These are phyloP conservation scores for Dasypus novemcinctus DNA, from an alignment of 2,113 vertebrate genomes.

Conservation along the genomic window DNA sequence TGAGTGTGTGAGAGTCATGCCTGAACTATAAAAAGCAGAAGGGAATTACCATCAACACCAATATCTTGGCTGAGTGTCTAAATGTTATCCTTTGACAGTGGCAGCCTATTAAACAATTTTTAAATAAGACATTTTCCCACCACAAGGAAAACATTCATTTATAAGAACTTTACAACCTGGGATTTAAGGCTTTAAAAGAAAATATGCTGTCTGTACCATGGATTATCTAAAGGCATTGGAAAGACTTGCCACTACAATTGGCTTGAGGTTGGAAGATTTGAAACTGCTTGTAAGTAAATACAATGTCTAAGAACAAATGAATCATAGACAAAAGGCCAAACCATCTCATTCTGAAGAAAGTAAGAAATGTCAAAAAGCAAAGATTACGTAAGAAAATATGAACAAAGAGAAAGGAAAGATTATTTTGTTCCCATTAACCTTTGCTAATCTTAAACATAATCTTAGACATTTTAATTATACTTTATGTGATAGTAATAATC, in stretches of 20 bases:
- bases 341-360: constrained; percentile 22
- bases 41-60: not conserved
- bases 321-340: constrained; percentile 33
- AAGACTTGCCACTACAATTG: not conserved
- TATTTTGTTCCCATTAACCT: not conserved
- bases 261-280: not conserved
- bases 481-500: not conserved
- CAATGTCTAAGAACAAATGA: constrained; percentile 40
- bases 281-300: constrained; percentile 23
- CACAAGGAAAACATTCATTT: constrained; percentile 48
- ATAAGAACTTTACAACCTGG: not conserved
- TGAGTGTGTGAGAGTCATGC: constrained; percentile 35
- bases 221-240: constrained; percentile 38
- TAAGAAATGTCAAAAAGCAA: constrained; percentile 16
- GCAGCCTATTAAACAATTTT: constrained; percentile 51
- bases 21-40: constrained; percentile 24
- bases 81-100: constrained; percentile 23
- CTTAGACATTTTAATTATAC: not conserved
- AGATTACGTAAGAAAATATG: not conserved
- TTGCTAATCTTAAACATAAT: not conserved
- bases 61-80: not conserved
- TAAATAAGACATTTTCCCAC: constrained; percentile 62
- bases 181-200: constrained; percentile 53
- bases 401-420: constrained; percentile 28
- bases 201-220: not conserved